phyloP scores from a whole-genome alignment of 2,888 invertebrate genomes.

The Melolontha melolontha region DNA sequence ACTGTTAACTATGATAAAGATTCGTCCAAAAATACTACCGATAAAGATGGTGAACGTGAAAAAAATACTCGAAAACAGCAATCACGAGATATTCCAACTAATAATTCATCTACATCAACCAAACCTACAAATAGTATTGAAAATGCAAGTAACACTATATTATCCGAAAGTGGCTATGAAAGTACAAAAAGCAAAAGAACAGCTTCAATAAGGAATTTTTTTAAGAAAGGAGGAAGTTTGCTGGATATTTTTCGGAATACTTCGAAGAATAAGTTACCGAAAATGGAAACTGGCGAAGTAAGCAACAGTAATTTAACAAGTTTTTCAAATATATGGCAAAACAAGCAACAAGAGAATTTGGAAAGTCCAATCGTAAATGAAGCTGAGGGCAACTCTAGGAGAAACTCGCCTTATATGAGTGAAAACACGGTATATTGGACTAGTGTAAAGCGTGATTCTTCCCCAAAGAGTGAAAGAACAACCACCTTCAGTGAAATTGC shows the following conservation, averaged over 20 bases:
- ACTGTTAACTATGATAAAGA: conserved; percentile 36
- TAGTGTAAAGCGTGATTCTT: background rate
- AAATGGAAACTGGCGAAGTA: background rate
- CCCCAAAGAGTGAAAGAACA: background rate
- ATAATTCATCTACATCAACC: background rate
- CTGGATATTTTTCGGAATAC: conserved; percentile 47
- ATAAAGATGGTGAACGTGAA: background rate
- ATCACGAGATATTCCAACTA: background rate
- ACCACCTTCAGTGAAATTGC: conserved; percentile 28
- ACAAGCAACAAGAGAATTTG: conserved; percentile 5
- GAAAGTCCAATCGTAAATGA: conserved; percentile 9
- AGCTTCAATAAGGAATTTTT: conserved; percentile 47
- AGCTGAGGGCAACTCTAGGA: conserved; percentile 4
- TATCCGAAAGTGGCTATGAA: conserved; percentile 51
- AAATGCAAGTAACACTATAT: conserved; percentile 38
- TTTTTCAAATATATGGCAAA: conserved; percentile 35
- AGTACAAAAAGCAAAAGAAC: conserved; percentile 44
- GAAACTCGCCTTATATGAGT: conserved; percentile 12
- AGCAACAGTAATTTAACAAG: conserved; percentile 20
- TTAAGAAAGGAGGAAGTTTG: conserved; percentile 48
- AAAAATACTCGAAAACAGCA: background rate
- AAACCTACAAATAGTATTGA: conserved; percentile 9
- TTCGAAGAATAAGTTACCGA: conserved; percentile 16
- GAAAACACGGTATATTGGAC: conserved; percentile 26
- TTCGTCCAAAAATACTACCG: background rate